Evolutionary conservation across 2,113 vertebrate genomes (phyloP).

Genomic region (Mystacornis crossleyi): DNA sequence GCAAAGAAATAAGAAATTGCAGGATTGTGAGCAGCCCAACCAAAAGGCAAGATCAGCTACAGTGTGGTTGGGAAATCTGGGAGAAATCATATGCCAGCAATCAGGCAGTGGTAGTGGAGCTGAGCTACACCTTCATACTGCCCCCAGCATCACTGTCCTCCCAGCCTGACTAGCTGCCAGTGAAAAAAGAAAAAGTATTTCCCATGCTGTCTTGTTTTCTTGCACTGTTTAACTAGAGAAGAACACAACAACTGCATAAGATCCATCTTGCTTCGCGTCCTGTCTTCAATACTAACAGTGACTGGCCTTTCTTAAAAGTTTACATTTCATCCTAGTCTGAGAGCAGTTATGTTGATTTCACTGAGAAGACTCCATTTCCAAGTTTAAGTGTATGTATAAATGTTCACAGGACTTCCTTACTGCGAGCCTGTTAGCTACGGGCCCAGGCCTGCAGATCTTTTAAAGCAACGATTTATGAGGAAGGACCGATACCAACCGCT

Average conservation of each 20-base stretch:
- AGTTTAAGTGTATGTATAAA: neutral
- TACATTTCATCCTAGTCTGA: neutral
- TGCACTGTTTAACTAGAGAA: neutral
- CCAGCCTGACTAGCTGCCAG: neutral
- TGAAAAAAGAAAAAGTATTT: neutral
- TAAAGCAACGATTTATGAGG: neutral
- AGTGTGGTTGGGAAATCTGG: neutral
- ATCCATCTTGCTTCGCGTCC: neutral
- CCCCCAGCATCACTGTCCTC: neutral
- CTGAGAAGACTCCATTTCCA: neutral
- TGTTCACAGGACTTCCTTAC: neutral
- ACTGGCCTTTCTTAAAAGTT: neutral
- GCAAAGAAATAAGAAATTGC: neutral
- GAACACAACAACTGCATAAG: neutral
- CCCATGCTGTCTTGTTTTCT: neutral
- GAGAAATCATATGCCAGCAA: neutral
- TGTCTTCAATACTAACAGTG: accelerated
- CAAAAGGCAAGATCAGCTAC: neutral
- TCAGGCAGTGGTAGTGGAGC: neutral
- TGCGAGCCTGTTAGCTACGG: neutral
- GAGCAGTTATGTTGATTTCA: neutral
- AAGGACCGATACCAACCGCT: neutral
- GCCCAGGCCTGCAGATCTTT: neutral
- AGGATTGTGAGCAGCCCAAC: neutral
- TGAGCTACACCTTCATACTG: neutral